Percentiles rank a stretch among this genome's conserved stretches.
Conservation (phyloP, 2,797 vertebrate species). For the Lacerta agilis region DNA sequence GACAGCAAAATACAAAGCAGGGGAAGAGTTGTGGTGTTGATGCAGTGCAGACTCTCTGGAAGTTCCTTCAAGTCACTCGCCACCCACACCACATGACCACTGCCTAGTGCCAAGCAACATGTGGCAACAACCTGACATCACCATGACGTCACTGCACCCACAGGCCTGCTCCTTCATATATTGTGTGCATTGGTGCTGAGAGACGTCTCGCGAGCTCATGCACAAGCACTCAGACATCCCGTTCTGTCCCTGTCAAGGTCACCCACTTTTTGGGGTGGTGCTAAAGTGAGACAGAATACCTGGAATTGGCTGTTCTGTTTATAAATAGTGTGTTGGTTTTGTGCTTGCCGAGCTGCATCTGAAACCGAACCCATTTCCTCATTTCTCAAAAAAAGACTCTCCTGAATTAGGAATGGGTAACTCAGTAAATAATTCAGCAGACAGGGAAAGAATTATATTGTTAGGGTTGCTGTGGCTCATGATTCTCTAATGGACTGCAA, state of each 20-base stretch:
- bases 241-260: neutral
- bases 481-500: neutral
- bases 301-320: neutral
- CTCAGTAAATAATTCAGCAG: neutral
- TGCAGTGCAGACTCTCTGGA: neutral
- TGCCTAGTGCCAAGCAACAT: neutral
- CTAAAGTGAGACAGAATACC: neutral
- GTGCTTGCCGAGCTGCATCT: neutral
- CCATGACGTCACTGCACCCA: neutral
- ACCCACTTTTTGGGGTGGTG: neutral
- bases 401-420: neutral
- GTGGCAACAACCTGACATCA: neutral
- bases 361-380: neutral
- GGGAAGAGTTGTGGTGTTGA: neutral
- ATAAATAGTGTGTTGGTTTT: neutral
- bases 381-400: neutral
- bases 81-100: neutral
- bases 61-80: neutral
- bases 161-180: neutral
- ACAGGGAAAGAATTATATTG: neutral
- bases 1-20: neutral
- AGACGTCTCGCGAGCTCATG: fast-evolving
- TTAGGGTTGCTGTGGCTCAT: neutral
- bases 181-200: neutral
- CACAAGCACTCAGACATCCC: neutral